These are phyloP conservation scores for Tachina fera DNA, from an alignment of 2,888 invertebrate species.

Conservation along the genomic window DNA sequence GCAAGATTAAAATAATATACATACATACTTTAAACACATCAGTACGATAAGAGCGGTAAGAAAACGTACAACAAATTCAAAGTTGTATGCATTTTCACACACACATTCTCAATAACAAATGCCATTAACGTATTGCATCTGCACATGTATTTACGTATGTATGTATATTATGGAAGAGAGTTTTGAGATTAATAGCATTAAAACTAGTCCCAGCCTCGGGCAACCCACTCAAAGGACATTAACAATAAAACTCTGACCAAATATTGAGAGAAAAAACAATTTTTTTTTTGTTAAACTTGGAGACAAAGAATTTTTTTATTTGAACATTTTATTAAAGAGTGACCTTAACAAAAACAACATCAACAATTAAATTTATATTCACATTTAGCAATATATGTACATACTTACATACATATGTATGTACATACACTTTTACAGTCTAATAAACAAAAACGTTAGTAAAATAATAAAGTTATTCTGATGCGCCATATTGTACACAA, in stretches of 20 bases:
- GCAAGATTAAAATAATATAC: neutral
- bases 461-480: conserved; percentile 55
- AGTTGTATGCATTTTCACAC: neutral
- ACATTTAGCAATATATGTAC: too few relatives aligned
- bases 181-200: conserved; percentile 43
- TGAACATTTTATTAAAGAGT: conserved; percentile 51
- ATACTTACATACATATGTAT: neutral
- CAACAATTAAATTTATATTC: conserved; percentile 13
- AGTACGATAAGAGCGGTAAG: conserved; percentile 43
- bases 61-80: conserved; percentile 24
- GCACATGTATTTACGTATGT: neutral
- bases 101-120: neutral
- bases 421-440: neutral
- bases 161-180: conserved; percentile 3
- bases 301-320: conserved; percentile 47
- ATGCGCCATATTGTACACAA: conserved; percentile 77
- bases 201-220: conserved; percentile 36
- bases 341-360: conserved; percentile 60
- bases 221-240: conserved; percentile 19
- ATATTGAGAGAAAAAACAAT: conserved; percentile 45
- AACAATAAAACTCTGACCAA: neutral
- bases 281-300: conserved; percentile 35
- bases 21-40: neutral
- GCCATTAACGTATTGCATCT: conserved; percentile 32
- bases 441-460: conserved; percentile 12